Conservation (phyloP, 30 jellyfish, hydroid and myxozoan genomes). For the Mastigias papua region DNA sequence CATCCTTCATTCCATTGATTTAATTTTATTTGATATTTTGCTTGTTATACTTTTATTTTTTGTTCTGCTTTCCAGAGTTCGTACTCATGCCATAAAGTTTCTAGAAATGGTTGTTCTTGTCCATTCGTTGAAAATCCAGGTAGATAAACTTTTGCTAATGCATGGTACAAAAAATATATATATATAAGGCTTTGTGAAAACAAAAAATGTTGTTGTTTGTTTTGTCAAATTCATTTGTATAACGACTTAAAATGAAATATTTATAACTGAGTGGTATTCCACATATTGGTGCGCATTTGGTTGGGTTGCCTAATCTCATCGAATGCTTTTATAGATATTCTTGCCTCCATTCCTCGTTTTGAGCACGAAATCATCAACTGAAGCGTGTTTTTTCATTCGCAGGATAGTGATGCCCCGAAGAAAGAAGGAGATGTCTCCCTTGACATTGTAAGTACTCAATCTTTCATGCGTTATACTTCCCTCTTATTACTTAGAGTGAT, state of each 20-base stretch:
- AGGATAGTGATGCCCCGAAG: constrained; percentile 80
- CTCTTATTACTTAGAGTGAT: too few relatives aligned
- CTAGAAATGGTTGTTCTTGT: constrained; percentile 97
- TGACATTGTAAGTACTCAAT: constrained; percentile 12
- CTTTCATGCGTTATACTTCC: not conserved
- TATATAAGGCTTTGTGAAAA: too few relatives aligned
- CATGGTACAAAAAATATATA: too few relatives aligned
- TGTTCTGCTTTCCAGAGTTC: constrained; percentile 72
- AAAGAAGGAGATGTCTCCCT: constrained; percentile 91
- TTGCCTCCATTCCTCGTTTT: not conserved
- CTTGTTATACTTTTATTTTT: too few relatives aligned
- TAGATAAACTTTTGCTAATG: not conserved
- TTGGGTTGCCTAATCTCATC: too few relatives aligned
- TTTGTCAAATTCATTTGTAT: too few relatives aligned
- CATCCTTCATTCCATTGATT: not conserved
- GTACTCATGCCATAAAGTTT: constrained; percentile 97
- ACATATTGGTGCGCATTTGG: too few relatives aligned
- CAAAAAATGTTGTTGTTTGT: too few relatives aligned
- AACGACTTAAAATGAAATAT: too few relatives aligned
- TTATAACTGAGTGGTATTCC: not conserved
- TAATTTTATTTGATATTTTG: not conserved
- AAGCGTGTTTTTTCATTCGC: not conserved
- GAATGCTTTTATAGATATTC: not conserved
- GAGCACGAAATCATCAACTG: not conserved
- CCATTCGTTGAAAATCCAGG: constrained; percentile 85